Conservation (phyloP, 2,888 invertebrate species). For the Fragum fragum region DNA sequence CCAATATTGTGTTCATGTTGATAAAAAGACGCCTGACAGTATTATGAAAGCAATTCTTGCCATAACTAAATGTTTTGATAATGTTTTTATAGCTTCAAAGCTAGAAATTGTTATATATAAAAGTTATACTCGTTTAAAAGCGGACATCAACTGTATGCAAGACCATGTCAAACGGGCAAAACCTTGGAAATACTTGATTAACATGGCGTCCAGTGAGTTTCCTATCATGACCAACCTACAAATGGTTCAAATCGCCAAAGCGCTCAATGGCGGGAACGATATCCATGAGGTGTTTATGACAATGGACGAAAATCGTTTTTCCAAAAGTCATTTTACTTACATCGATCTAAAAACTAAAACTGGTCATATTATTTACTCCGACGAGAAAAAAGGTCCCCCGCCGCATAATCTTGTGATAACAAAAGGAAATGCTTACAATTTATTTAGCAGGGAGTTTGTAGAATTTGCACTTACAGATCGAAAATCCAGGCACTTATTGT, state of each 20-base stretch:
- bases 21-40: slow-evolving; percentile 70
- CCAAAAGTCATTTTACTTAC: slow-evolving; percentile 57
- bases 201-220: slow-evolving; percentile 79
- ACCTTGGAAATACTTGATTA: slow-evolving; percentile 82
- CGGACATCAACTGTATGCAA: slow-evolving; percentile 79
- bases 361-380: slow-evolving; percentile 54
- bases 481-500: slow-evolving; percentile 66
- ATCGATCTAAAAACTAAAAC: slow-evolving; percentile 46
- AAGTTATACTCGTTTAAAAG: slow-evolving; percentile 73
- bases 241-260: slow-evolving; percentile 78
- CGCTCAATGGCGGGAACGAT: slow-evolving; percentile 78
- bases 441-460: slow-evolving; percentile 76
- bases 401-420: slow-evolving; percentile 72
- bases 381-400: slow-evolving; percentile 56
- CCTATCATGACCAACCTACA: slow-evolving; percentile 82
- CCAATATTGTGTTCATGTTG: slow-evolving; percentile 85
- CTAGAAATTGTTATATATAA: slow-evolving; percentile 75
- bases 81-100: slow-evolving; percentile 82
- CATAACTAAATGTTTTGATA: slow-evolving; percentile 80
- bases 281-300: slow-evolving; percentile 71
- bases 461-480: slow-evolving; percentile 72
- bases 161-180: slow-evolving; percentile 62
- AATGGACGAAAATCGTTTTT: slow-evolving; percentile 37
- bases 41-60: slow-evolving; percentile 68
- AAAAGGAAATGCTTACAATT: slow-evolving; percentile 80